phyloP scores from a whole-genome alignment of 23 tunicate genomes.

The Corella eumyota region DNA sequence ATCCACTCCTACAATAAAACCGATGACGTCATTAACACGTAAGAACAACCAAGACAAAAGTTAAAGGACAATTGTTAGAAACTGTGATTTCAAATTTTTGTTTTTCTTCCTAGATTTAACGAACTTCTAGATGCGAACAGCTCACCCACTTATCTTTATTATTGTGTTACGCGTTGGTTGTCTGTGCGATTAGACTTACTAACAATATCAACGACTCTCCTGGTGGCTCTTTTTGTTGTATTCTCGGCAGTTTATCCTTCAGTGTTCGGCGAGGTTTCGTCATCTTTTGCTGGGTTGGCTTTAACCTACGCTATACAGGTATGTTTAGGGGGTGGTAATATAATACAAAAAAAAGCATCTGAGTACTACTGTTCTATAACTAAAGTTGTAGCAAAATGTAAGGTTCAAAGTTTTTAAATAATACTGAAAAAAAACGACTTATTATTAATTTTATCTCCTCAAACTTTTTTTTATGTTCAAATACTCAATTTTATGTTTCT shows the following conservation, averaged over 20 bases:
- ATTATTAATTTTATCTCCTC: not conserved
- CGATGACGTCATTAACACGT: constrained; percentile 50
- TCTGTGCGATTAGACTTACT: constrained; percentile 54
- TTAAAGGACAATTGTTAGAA: no score
- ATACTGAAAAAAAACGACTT: not conserved
- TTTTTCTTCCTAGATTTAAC: constrained; percentile 19
- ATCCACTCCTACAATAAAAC: constrained; percentile 78
- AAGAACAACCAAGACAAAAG: no score
- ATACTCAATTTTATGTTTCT: not conserved
- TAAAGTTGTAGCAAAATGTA: no score
- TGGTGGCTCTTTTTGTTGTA: constrained; percentile 37
- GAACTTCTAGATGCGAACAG: constrained; percentile 8
- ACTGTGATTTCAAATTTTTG: no score
- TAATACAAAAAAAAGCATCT: no score
- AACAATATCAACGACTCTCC: constrained; percentile 15
- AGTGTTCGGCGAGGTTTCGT: constrained; percentile 29
- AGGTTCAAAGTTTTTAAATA: no score
- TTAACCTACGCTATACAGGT: constrained; percentile 54
- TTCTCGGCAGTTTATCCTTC: constrained; percentile 39
- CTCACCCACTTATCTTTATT: constrained; percentile 14
- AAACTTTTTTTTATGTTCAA: not conserved
- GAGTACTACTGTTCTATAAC: no score
- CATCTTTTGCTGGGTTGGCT: constrained; percentile 65
- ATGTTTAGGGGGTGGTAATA: not conserved
- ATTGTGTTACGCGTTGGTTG: constrained; percentile 48